Percentiles rank a stretch among this genome's conserved stretches.
Evolutionary conservation across 2,888 invertebrate genomes (phyloP).

Genomic region (Drosophila paucipuncta): DNA sequence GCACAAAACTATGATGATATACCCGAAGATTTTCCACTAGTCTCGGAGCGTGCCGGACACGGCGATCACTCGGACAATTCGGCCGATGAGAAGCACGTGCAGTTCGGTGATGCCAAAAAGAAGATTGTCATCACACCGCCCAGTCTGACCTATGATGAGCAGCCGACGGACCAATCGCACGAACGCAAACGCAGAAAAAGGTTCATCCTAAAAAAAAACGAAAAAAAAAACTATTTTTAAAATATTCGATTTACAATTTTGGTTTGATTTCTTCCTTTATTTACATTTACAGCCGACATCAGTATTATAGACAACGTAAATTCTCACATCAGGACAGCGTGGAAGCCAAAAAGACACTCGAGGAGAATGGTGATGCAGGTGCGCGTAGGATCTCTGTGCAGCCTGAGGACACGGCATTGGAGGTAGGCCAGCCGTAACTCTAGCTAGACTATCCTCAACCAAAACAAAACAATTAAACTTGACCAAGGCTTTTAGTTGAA

Average conservation of each 20-base stretch:
- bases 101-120: slow-evolving; percentile 85
- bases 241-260: neutral
- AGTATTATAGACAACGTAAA: slow-evolving; percentile 90
- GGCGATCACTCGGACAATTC: slow-evolving; percentile 85
- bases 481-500: neutral
- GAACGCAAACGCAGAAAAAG: slow-evolving; percentile 86
- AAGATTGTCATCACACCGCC: slow-evolving; percentile 84
- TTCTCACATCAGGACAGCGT: slow-evolving; percentile 92
- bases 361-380: slow-evolving; percentile 83
- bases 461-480: neutral
- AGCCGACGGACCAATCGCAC: slow-evolving; percentile 84
- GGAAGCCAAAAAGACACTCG: slow-evolving; percentile 83
- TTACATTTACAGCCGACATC: slow-evolving; percentile 86
- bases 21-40: slow-evolving; percentile 85
- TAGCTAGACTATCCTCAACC: slow-evolving; percentile 22
- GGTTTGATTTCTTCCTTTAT: neutral
- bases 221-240: too few species aligned
- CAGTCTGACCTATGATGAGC: slow-evolving; percentile 82
- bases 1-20: slow-evolving; percentile 84
- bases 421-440: slow-evolving; percentile 84
- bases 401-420: slow-evolving; percentile 91
- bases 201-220: slow-evolving; percentile 61
- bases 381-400: slow-evolving; percentile 88
- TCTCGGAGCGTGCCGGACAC: slow-evolving; percentile 85
- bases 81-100: slow-evolving; percentile 86